Evolutionary conservation across 1,140 invertebrate genomes (phyloP), one percentile per base, ranked within the genome.

Genomic region (Drosophila neocordata): DNA sequence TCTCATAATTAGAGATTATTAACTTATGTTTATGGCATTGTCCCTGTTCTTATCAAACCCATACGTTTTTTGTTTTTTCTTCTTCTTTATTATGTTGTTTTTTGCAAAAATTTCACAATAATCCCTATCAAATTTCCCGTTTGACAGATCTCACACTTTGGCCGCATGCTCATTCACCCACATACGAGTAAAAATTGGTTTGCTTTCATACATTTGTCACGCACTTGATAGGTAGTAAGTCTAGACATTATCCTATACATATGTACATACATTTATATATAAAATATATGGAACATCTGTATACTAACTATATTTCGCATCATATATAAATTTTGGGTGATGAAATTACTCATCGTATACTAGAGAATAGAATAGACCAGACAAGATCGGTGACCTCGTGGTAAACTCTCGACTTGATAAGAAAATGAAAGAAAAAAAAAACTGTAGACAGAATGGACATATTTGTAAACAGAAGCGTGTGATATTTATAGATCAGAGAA

Each of bases 311-410:
- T 34, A 69, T 51, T 73, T 77, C 41, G 3, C 41, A 20, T 48
- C 2, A 20, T 15, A 48, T n/a, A 11, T 7, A 56, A 18, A 56
- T 34, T 56, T 18, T 37, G 71, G 71, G 37, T 82, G 75, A 83
- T 82, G 75, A 71, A 68, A 82, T 77, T 79, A 79, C 72, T 64
- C 72, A 79, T 80, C 34, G 61, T 48, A 57, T 56, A 68, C 70
- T 52, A 51, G 52, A 51, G 60, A 22, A 67, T 31, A 57, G 55
- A 20, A 53, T 61, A 84, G 69, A 83, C 79, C n/a, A 52, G 66
- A 53, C 34, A 55, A 52, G 44, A 53, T 76, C 58, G 67, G 58
- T 69, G 73, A 76, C 73, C 79, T 64, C 79, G 67, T 63, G 24
- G 37, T 31, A 38, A 69, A 63, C 71, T 44, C 64, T 41, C 18